Evolutionary conservation across 2,888 invertebrate genomes (phyloP), one percentile per base, ranked within the genome.

Genomic region (Cataglyphis livida): DNA sequence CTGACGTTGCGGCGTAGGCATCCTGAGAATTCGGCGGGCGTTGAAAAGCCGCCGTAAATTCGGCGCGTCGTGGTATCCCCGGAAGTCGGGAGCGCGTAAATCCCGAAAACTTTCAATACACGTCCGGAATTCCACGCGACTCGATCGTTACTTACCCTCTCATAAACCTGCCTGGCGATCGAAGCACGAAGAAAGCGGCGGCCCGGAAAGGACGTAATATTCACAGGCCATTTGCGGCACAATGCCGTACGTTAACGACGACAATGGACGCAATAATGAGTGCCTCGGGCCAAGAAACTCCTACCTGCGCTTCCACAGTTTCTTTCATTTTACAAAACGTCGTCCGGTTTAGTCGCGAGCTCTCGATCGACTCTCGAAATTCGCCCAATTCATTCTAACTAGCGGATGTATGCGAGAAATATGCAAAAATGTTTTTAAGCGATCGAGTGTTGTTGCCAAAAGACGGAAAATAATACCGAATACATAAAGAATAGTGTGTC

Each of bases 61-160:
- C 81, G 81, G 65, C 75, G 85, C 81, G 78, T 35, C 64, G 62
- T 38, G 48, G 59, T 44, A 71, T 70, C 35, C 51, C 85, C 87
- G 90, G 90, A 90, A 90, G 88, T 88, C 90, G 90, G 90, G 90
- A 90, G 83, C 88, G 82, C 89, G 90, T 90, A 90, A 90, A 90
- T 90, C 84, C 61, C 68, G 82, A 82, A 84, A 86, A 84, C 82
- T 90, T 88, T 81, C 85, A 86, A 90, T 85, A 85, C 84, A 82
- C 86, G 86, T 74, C 75, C 84, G 88, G 90, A 86, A 90, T 90
- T 88, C 57, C 57, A 83, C 78, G 35, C 86, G 76, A 68, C 48
- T 48, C 78, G 84, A 85, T 86, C 86, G 84, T 85, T 84, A 83
- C 78, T 81, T 62, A 64, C 75, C 78, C 78, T 44, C 73, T 86